phyloP scores from a whole-genome alignment of 2,797 vertebrate species.

The Sebastes matsubarae region DNA sequence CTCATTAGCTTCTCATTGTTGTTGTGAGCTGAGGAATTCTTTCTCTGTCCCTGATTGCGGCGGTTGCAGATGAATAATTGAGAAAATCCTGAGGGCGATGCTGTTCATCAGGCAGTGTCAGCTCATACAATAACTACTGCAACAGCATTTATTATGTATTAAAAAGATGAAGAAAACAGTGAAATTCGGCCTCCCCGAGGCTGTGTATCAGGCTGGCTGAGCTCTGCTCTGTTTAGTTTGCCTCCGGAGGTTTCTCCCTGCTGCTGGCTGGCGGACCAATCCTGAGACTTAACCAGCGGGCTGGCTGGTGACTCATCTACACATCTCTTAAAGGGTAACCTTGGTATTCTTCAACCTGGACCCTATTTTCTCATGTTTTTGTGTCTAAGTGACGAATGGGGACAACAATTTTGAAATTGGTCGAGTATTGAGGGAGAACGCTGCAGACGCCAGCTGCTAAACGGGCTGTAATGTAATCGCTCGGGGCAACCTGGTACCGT shows the following conservation, averaged over 20 bases:
- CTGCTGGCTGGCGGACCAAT: background rate
- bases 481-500: too few relatives aligned
- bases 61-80: conserved; percentile 44
- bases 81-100: conserved; percentile 35
- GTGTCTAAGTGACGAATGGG: too few relatives aligned
- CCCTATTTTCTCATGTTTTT: too few relatives aligned
- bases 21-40: conserved; percentile 18
- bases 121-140: conserved; percentile 27
- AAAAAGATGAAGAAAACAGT: conserved; percentile 29
- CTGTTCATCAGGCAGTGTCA: conserved; percentile 39
- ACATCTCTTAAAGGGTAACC: conserved; percentile 11
- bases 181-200: conserved; percentile 29
- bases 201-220: conserved; percentile 30
- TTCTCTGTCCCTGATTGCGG: conserved; percentile 11
- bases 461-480: too few relatives aligned
- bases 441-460: too few relatives aligned
- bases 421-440: too few relatives aligned
- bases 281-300: background rate
- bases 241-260: conserved; percentile 32
- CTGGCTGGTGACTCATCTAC: conserved; percentile 26
- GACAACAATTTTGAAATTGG: too few relatives aligned
- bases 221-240: conserved; percentile 21
- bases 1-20: conserved; percentile 31
- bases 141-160: conserved; percentile 20
- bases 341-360: too few relatives aligned